Evolutionary conservation across 2,888 invertebrate genomes (phyloP), one percentile per base, ranked within the genome.

Genomic region (Ernsta delagoae): DNA sequence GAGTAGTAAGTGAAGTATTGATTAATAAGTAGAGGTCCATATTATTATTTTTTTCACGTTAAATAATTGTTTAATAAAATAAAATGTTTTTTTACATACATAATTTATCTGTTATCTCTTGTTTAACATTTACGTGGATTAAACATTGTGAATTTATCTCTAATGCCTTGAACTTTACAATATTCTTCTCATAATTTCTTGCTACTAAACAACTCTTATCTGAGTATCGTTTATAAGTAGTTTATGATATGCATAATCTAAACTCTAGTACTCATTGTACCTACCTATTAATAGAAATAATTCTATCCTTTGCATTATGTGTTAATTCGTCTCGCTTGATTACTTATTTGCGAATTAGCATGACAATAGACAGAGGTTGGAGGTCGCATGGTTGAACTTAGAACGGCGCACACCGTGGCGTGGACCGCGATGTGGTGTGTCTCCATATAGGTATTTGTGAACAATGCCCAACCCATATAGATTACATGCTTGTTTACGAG

Each of bases 391-490:
- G 80, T 78, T 85, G 88, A 87, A 85, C 88, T 84, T 85, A 87
- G 85, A 87, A 85, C 83, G 81, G 77, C 82, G 78, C 80, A 77
- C 81, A n/a, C n/a, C n/a, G n/a, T n/a, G n/a, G n/a, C 80, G 77
- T 76, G 70, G 75, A 79, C 78, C 43, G 45, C 53, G 54, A 45
- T 61, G 75, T 80, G 75, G 71, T 74, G 72, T 72, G 57, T 63
- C 77, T 79, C 76, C 75, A 36, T 79, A 79, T 76, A 82, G 78
- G 78, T 78, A 79, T 43, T 56, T 79, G 78, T 79, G 83, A 85
- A 89, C 89, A 90, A 90, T 88, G 83, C 87, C 87, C 86, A 83
- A 82, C 91, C 90, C 86, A 89, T 85, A 77, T 83, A 77, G 76
- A 61, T 56, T 82, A 81, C 84, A 83, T 83, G 80, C 83, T 84